Conservation (phyloP, 2,888 invertebrate species). For the Beris morrisii region DNA sequence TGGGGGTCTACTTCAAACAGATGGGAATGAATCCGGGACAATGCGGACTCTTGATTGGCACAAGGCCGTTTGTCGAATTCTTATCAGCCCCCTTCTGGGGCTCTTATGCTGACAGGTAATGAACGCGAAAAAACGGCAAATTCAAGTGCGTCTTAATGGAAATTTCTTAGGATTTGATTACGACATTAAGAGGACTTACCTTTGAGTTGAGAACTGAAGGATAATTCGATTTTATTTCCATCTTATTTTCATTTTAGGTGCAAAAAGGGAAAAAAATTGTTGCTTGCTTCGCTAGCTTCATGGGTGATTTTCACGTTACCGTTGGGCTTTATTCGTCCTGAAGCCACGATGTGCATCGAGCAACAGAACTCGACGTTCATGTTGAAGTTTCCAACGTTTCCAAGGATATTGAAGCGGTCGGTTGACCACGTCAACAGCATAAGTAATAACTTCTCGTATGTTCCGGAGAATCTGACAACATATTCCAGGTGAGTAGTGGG, state of each 20-base stretch:
- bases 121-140: not conserved
- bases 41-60: slow-evolving; percentile 91
- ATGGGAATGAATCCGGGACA: slow-evolving; percentile 98
- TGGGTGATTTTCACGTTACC: slow-evolving; percentile 98
- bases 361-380: slow-evolving; percentile 66
- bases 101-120: slow-evolving; percentile 81
- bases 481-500: slow-evolving; percentile 16
- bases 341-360: slow-evolving; percentile 84
- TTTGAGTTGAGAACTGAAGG: not conserved
- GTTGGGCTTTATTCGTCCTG: slow-evolving; percentile 92
- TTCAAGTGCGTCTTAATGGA: slow-evolving; percentile 2
- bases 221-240: not conserved
- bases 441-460: slow-evolving; percentile 42
- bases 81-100: slow-evolving; percentile 98
- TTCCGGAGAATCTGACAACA: slow-evolving; percentile 41
- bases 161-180: not conserved
- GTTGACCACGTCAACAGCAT: slow-evolving; percentile 45
- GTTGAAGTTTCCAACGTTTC: slow-evolving; percentile 63
- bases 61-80: slow-evolving; percentile 96
- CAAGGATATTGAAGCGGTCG: slow-evolving; percentile 58
- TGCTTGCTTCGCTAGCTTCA: slow-evolving; percentile 87
- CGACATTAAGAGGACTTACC: too few species aligned
- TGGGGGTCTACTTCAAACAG: slow-evolving; percentile 99
- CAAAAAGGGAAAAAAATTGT: slow-evolving; percentile 82
- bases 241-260: slow-evolving; percentile 58